Evolutionary conservation across 2,888 invertebrate species (phyloP).

Genomic region (Sarcophaga caerulescens): DNA sequence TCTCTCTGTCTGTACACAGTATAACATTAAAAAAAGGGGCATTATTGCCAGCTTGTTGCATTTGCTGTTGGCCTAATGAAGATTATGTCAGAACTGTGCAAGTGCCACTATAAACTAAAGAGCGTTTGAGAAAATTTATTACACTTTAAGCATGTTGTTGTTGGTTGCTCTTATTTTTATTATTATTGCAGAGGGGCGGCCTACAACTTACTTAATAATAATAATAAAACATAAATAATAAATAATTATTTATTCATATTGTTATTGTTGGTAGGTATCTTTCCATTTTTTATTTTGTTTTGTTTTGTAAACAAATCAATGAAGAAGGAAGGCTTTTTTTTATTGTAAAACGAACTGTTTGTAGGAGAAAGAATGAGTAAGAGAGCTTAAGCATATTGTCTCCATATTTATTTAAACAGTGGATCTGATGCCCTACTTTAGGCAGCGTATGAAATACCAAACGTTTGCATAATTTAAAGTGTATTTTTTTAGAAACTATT

Average conservation of each 20-base stretch:
- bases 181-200: neutral
- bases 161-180: constrained; percentile 62
- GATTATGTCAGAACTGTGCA: constrained; percentile 79
- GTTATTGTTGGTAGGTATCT: neutral
- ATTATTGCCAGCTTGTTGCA: neutral
- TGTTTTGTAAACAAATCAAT: constrained; percentile 69
- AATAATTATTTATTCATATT: constrained; percentile 72
- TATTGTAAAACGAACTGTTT: too few species aligned
- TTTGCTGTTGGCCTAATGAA: constrained; percentile 77
- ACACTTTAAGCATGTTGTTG: constrained; percentile 68
- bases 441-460: too few species aligned
- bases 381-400: too few species aligned
- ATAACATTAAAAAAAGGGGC: constrained; percentile 16
- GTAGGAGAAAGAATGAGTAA: neutral
- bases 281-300: constrained; percentile 23
- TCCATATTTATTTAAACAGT: too few species aligned
- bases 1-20: neutral
- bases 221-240: neutral
- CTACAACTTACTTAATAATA: neutral
- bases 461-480: too few species aligned
- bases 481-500: too few species aligned
- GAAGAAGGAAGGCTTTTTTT: too few species aligned
- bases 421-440: too few species aligned
- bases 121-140: constrained; percentile 76
- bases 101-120: constrained; percentile 78